These are phyloP conservation scores for Mactra quadrangularis DNA, from an alignment of 1,140 invertebrate genomes.

Conservation along the genomic window DNA sequence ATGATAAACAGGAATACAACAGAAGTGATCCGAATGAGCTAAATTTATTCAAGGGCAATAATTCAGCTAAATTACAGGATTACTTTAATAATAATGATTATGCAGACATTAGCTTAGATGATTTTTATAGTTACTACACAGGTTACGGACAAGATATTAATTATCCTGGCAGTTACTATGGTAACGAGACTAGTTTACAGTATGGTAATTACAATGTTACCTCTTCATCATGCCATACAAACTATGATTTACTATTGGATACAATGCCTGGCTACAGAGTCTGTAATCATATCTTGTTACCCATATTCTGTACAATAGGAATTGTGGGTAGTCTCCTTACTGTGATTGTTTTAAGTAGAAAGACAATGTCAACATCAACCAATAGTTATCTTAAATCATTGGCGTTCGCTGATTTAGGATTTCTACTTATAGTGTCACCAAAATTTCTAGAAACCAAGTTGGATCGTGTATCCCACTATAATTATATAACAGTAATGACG, in stretches of 20 bases:
- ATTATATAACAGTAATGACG: conserved; percentile 49
- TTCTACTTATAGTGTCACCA: conserved; percentile 86
- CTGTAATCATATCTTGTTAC: conserved; percentile 77
- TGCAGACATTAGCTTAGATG: too few species aligned
- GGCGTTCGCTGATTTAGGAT: conserved; percentile 89
- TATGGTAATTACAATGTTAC: not conserved
- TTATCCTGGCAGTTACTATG: too few species aligned
- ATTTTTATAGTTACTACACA: too few species aligned
- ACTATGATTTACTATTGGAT: not conserved
- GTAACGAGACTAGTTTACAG: too few species aligned
- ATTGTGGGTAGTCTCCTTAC: conserved; percentile 89
- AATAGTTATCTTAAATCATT: conserved; percentile 90
- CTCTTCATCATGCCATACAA: not conserved
- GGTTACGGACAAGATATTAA: too few species aligned
- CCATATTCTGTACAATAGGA: conserved; percentile 88
- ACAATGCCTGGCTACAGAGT: conserved; percentile 14
- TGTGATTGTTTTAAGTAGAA: conserved; percentile 89
- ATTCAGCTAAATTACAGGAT: too few species aligned
- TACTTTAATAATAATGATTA: too few species aligned
- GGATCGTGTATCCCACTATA: conserved; percentile 13
- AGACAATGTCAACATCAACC: conserved; percentile 90
- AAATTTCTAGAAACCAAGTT: conserved; percentile 65
- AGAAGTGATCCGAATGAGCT: too few species aligned
- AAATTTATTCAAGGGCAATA: too few species aligned
- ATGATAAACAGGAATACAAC: too few species aligned